A percentile compares a stretch with the other conserved stretches of the same genome.
These are phyloP conservation scores for Tarsius wallacei DNA, from an alignment of 2,797 vertebrate species.

Conservation along the genomic window DNA sequence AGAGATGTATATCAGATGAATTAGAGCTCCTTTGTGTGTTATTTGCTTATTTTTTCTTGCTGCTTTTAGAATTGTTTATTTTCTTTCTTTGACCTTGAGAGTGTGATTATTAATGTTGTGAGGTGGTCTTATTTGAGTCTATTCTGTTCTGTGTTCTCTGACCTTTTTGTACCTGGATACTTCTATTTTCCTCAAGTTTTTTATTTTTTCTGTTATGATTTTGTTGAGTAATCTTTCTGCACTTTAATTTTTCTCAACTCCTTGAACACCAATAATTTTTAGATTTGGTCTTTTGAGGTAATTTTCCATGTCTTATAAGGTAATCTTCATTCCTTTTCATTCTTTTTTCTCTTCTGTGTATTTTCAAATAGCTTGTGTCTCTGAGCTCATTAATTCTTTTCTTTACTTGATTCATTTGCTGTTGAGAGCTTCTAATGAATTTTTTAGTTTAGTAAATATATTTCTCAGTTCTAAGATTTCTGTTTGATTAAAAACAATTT, in stretches of 20 bases:
- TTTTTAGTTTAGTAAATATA: neutral
- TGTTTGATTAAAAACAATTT: neutral
- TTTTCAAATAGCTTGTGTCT: neutral
- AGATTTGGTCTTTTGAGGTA: neutral
- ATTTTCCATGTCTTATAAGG: neutral
- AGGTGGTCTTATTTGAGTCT: neutral
- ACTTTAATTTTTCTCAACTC: neutral
- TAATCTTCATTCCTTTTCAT: neutral
- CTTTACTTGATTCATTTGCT: neutral
- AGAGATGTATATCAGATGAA: neutral
- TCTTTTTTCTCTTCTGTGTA: neutral
- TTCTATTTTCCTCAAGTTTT: neutral
- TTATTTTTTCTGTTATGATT: neutral
- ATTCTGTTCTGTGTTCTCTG: neutral
- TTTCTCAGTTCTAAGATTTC: neutral
- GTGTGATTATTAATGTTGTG: neutral
- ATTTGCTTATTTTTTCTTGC: neutral
- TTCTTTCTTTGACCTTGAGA: neutral
- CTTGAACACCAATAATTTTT: neutral
- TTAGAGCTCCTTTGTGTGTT: neutral
- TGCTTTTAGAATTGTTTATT: neutral
- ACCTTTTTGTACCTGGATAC: neutral
- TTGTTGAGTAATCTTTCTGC: neutral
- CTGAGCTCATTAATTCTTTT: no score
- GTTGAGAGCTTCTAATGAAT: neutral